These are phyloP conservation scores for Aphrophora alni DNA, from an alignment of 2,888 invertebrate genomes.

Conservation along the genomic window DNA sequence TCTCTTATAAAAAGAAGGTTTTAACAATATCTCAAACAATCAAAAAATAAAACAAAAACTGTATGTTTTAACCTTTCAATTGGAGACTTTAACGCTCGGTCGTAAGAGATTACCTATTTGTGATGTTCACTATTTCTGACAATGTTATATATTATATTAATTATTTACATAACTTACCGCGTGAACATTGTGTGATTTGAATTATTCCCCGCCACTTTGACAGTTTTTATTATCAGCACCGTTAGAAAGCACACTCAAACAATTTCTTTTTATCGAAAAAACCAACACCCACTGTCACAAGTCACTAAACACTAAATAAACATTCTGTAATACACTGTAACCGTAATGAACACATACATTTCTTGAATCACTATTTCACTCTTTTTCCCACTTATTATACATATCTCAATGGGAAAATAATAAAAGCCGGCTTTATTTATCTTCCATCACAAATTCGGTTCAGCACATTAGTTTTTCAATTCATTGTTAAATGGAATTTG, in stretches of 20 bases:
- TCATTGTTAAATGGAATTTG: not conserved
- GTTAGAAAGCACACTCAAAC: not conserved
- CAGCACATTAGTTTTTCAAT: not conserved
- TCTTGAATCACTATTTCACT: not conserved
- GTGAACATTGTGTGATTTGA: not conserved
- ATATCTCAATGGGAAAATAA: not conserved
- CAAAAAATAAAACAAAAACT: too few relatives aligned
- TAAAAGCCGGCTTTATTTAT: not conserved
- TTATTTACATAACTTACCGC: not conserved
- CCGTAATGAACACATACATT: not conserved
- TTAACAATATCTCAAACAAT: too few relatives aligned
- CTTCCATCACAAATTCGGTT: not conserved
- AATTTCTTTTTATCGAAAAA: not conserved
- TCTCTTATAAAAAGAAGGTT: too few relatives aligned
- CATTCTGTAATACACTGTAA: not conserved
- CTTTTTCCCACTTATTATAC: not conserved
- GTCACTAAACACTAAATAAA: not conserved
- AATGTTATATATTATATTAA: not conserved
- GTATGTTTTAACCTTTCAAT: too few relatives aligned
- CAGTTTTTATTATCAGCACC: not conserved
- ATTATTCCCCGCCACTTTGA: constrained; percentile 2
- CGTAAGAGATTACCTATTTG: not conserved
- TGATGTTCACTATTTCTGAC: too few relatives aligned
- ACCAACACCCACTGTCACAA: not conserved
- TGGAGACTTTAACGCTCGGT: not conserved